Base-by-base conservation (phyloP, 2,888 invertebrate species). In the Nesidiocoris tenuis region DNA sequence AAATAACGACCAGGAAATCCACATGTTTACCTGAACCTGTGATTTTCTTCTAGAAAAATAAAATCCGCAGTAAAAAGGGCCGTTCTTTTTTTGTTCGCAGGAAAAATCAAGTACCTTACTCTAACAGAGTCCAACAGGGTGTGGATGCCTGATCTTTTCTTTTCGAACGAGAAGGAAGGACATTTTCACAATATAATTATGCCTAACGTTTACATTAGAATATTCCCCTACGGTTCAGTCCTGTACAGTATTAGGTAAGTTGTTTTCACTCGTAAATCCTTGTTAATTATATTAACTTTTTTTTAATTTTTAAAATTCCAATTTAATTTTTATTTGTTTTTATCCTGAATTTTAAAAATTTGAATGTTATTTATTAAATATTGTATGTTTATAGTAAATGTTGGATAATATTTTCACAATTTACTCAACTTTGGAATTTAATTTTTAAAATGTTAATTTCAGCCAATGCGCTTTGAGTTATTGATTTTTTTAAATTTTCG, bases 121-220 rank as follows among this genome's bases (percentile, higher is more conserved):
- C 87, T 96, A 83, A 95, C 96, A 74, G 96, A 97, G 85, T 94
- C 96, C 74, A 94, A 93, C 85, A 90, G 95, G 81, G 95, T 98
- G 76, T 98, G 98, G 98, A 96, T 97, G 92, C 98, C 98, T 54
- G 98, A 98, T 87, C 87, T 97, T 81, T 98, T 97, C 88, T 97
- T 97, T 86, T 93, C 96, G 76, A 98, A 98, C 83, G 98, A 98
- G 86, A 98, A 98, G 85, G 95, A 95, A 83, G 98, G 97, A 74
- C 96, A 96, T 84, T 94, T 97, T 84, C 96, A 97, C 87, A 94
- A 96, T 84, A 96, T 97, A 85, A 96, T 96, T 84, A 95, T 96
- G 94, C 96, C 96, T 78, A 97, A 98, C 85, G 95, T 97, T 80
- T 95, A 98, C 88, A 94, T 98, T 84, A 88, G 98, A 81, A 96